A percentile compares a stretch with the other conserved stretches of the same genome.
Evolutionary conservation across 2,797 vertebrate species (phyloP).

Genomic region (Aulostomus chinensis): DNA sequence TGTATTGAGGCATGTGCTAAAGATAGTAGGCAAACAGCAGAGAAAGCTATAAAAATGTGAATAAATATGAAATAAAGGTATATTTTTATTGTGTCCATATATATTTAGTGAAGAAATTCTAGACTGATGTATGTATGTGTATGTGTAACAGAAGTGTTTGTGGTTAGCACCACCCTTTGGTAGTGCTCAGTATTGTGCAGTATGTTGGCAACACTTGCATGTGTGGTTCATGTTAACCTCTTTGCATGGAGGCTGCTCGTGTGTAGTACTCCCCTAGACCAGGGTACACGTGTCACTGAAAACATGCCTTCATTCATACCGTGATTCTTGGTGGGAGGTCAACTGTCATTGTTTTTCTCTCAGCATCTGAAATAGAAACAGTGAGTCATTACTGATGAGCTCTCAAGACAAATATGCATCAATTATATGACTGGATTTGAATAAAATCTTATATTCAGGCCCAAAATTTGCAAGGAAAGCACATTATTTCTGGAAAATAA

Average conservation of each 20-base stretch:
- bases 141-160: slow-evolving; percentile 53
- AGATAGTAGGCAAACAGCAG: slow-evolving; percentile 20
- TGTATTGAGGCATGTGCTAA: slow-evolving; percentile 26
- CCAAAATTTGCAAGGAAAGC: no score
- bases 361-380: slow-evolving; percentile 3
- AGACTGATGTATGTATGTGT: slow-evolving; percentile 9
- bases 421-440: neutral
- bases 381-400: slow-evolving; percentile 2
- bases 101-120: slow-evolving; percentile 6
- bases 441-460: no score
- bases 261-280: slow-evolving; percentile 29
- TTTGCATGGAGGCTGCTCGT: slow-evolving; percentile 13
- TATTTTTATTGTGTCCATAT: slow-evolving; percentile 15
- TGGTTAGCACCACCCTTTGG: slow-evolving; percentile 75
- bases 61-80: slow-evolving; percentile 10
- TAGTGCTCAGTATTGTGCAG: slow-evolving; percentile 43
- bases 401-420: neutral
- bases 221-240: slow-evolving; percentile 45
- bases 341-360: neutral
- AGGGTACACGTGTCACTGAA: slow-evolving; percentile 16
- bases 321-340: slow-evolving; percentile 7
- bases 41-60: neutral
- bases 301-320: slow-evolving; percentile 13
- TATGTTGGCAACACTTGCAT: slow-evolving; percentile 15
- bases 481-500: neutral